Base-by-base conservation (phyloP, 2,113 vertebrate genomes). In the Lagopus muta region DNA sequence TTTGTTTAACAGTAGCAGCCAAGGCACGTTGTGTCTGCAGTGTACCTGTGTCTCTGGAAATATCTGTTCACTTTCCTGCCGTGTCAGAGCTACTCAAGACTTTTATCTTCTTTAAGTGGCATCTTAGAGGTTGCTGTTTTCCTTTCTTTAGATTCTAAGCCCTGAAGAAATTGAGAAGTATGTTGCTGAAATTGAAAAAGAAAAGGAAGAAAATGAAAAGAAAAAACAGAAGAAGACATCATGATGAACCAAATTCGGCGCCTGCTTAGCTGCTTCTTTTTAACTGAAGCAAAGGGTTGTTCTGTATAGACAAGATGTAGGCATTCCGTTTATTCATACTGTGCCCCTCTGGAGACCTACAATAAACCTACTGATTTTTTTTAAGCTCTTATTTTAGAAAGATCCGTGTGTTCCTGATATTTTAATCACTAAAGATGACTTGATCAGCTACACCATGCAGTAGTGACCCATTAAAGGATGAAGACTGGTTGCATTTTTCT, bases 171-270 rank as follows among this genome's bases (percentile, higher is more conserved):
- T 99, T 70, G 98, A 98, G 89, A 97, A 98, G 32, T 98, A 98
- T 0, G 98, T 99, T 52, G 97, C 98, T 43, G 98, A 98, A 88
- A 98, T 99, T 60, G 98, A 99, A 74, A 98, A 98, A 88, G 98
- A 99, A 66, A 98, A 98, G 89, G 98, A 99, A 94, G 98, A 98
- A 94, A 98, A 97, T 4, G 98, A 98, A 85, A 98, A 98, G 97
- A 98, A 98, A 87, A 98, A 98, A 67, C 98, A 98, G 82, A 98
- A 98, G 97, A 98, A 98, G 74, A 97, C 97, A 34, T 96, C 97
- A 28, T 97, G 97, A 97, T 96, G 93, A 81, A 88, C 66, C 30
- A 90, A 89, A 34, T 38, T 28, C 42, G 27, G 22, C 48, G 22
- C 22, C 50, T 0, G 38, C 66, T 86, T 90, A 91, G 93, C 58